phyloP scores from a whole-genome alignment of 2,113 vertebrate genomes.

The Crotophaga sulcirostris region DNA sequence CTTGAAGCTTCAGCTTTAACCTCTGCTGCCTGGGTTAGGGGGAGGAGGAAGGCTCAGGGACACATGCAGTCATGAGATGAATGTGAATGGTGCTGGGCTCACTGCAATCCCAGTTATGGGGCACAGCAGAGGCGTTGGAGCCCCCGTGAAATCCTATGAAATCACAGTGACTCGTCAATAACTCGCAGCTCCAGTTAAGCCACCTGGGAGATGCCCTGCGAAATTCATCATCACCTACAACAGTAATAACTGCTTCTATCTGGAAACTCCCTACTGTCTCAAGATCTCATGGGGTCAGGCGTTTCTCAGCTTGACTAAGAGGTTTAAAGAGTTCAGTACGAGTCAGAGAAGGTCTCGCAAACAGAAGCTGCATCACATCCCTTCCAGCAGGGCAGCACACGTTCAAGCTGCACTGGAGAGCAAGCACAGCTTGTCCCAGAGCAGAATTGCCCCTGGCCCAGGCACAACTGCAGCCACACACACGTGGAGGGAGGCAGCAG shows the following conservation, averaged over 20 bases:
- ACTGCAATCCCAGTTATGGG: background rate
- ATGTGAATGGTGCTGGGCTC: background rate
- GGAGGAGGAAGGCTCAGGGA: background rate
- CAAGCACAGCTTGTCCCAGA: background rate
- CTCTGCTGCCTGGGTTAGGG: background rate
- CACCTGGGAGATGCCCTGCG: background rate
- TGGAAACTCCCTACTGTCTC: conserved; percentile 39
- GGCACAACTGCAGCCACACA: accelerated
- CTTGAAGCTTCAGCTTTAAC: background rate
- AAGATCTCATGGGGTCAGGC: background rate
- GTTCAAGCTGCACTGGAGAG: background rate
- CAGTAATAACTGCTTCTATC: background rate
- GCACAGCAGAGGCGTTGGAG: background rate
- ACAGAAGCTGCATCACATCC: background rate
- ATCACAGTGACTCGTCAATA: background rate
- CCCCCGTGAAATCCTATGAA: background rate
- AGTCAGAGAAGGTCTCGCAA: background rate
- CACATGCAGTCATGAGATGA: accelerated
- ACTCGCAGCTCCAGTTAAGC: conserved; percentile 28
- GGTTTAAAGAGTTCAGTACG: background rate
- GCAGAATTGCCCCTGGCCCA: background rate
- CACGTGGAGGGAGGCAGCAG: background rate
- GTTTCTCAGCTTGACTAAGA: background rate
- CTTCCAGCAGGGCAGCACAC: background rate
- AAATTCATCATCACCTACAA: conserved; percentile 14